Evolutionary conservation across 2,888 invertebrate genomes (phyloP).

Genomic region (Timema cristinae): DNA sequence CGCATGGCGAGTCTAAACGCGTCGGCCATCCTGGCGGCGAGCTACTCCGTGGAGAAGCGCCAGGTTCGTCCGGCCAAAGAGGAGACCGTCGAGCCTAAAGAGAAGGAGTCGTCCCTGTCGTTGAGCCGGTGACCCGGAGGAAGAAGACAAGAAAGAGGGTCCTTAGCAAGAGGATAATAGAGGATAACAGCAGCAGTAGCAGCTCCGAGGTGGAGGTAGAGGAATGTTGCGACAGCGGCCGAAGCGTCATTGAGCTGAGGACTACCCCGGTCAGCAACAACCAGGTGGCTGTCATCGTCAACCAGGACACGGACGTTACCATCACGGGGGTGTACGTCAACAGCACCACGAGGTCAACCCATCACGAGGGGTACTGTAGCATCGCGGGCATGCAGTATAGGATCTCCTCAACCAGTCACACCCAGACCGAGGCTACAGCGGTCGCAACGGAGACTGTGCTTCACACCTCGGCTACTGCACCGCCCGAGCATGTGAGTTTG

Average conservation of each 20-base stretch:
- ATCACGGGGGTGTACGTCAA: slow-evolving; percentile 82
- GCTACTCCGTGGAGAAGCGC: slow-evolving; percentile 68
- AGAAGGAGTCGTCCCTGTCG: slow-evolving; percentile 6
- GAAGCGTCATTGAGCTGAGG: slow-evolving; percentile 43
- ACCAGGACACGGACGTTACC: slow-evolving; percentile 82
- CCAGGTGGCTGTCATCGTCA: slow-evolving; percentile 66
- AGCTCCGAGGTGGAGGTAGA: slow-evolving; percentile 41
- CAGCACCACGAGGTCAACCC: slow-evolving; percentile 67
- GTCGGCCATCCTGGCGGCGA: slow-evolving; percentile 83
- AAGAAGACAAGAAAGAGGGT: slow-evolving; percentile 27
- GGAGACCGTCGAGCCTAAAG: not conserved
- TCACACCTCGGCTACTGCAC: slow-evolving; percentile 41
- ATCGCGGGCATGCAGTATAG: slow-evolving; percentile 83
- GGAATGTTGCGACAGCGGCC: slow-evolving; percentile 42
- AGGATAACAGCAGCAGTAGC: slow-evolving; percentile 48
- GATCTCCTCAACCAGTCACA: slow-evolving; percentile 81
- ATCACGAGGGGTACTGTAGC: slow-evolving; percentile 78
- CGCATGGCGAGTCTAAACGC: slow-evolving; percentile 91
- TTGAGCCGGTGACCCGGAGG: slow-evolving; percentile 17
- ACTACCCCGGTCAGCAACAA: slow-evolving; percentile 32
- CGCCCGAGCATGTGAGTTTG: slow-evolving; percentile 42
- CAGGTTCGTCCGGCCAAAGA: slow-evolving; percentile 14
- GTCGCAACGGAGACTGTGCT: slow-evolving; percentile 59
- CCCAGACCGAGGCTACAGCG: slow-evolving; percentile 79
- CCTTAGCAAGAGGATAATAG: slow-evolving; percentile 39